phyloP scores from a whole-genome alignment of 1,140 invertebrate genomes.

The Paralvinella palmiformis region DNA sequence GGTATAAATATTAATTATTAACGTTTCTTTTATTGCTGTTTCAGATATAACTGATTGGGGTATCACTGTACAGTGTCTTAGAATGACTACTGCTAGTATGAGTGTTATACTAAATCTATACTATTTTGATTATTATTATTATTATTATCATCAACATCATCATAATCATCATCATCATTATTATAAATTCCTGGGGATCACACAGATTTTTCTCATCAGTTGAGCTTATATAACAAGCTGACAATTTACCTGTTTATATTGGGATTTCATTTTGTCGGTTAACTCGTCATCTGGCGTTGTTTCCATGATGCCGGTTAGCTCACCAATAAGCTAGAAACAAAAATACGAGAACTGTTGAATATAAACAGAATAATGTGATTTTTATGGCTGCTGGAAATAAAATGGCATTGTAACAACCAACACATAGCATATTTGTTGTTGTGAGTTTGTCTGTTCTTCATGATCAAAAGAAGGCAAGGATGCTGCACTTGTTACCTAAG shows the following conservation, averaged over 20 bases:
- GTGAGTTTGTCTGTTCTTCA: constrained; percentile 32
- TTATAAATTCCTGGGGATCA: neutral
- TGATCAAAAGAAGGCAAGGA: constrained; percentile 48
- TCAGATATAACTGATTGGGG: no score
- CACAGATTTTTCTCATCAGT: neutral
- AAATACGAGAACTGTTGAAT: constrained; percentile 2
- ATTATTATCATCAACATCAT: constrained; percentile 1
- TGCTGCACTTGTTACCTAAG: constrained; percentile 28
- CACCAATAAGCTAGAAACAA: constrained; percentile 37
- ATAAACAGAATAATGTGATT: neutral
- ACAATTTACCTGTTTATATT: constrained; percentile 31
- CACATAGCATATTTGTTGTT: constrained; percentile 26
- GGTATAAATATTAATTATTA: no score
- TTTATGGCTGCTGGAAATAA: neutral
- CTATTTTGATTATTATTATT: neutral
- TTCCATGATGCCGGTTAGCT: constrained; percentile 36
- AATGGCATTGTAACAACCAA: neutral
- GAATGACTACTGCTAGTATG: no score
- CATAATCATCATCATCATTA: neutral
- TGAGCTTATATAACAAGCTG: no score
- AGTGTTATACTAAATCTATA: neutral
- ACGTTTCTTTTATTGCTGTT: no score
- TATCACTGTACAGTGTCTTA: no score
- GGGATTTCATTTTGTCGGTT: constrained; percentile 18
- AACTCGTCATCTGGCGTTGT: constrained; percentile 36